Evolutionary conservation across 2,113 vertebrate genomes (phyloP).

Genomic region (Steatornis caripensis): DNA sequence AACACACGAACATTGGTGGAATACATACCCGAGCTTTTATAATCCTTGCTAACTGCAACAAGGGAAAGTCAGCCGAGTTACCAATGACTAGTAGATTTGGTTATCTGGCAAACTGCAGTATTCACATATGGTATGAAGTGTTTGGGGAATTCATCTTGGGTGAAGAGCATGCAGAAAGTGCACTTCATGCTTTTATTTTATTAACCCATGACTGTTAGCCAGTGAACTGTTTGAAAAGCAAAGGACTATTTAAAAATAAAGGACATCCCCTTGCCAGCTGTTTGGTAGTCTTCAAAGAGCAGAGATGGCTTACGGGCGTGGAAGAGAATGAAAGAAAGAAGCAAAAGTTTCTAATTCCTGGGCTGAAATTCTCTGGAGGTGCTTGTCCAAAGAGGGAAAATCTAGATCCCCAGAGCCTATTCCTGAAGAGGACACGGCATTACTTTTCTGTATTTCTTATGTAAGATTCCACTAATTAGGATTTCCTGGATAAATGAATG

Average conservation of each 20-base stretch:
- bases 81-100: background rate
- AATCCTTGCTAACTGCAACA: background rate
- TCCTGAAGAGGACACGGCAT: background rate
- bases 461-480: background rate
- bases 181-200: background rate
- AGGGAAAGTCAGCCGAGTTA: background rate
- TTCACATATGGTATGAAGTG: background rate
- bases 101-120: background rate
- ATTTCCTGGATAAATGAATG: background rate
- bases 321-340: background rate
- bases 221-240: background rate
- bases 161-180: background rate
- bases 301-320: background rate
- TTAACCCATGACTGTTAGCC: background rate
- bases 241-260: background rate
- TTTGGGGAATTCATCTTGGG: background rate
- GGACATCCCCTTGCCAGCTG: background rate
- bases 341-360: background rate
- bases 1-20: background rate
- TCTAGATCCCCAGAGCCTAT: background rate
- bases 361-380: background rate
- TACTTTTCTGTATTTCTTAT: background rate
- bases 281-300: background rate
- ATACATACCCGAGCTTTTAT: background rate
- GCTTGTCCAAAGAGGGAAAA: background rate